phyloP scores from a whole-genome alignment of 2,888 invertebrate genomes.

The Ceramica pisi region DNA sequence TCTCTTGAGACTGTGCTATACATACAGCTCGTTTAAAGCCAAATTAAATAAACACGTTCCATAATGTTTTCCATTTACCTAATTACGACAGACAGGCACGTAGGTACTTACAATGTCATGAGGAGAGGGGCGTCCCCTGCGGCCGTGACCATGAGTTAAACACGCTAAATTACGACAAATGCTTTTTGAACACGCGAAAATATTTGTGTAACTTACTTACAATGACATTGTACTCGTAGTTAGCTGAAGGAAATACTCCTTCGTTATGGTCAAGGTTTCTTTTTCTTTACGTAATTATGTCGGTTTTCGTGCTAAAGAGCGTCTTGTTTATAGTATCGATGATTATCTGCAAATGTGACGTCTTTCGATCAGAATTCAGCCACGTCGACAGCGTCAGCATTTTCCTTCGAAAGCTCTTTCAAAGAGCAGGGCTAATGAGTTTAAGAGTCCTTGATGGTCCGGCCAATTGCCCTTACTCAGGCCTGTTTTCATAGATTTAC shows the following conservation, averaged over 20 bases:
- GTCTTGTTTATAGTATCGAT: background rate
- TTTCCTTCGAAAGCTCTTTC: no score
- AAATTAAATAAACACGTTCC: background rate
- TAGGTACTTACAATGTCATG: constrained; percentile 3
- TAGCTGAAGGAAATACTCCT: background rate
- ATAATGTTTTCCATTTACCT: background rate
- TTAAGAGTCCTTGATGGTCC: no score
- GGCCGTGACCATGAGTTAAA: constrained; percentile 16
- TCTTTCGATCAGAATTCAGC: background rate
- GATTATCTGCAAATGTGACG: background rate
- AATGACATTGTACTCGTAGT: no score
- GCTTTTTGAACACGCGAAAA: constrained; percentile 23
- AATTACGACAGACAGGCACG: background rate
- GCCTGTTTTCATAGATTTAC: no score
- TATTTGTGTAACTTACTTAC: background rate
- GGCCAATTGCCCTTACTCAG: no score
- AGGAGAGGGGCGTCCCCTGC: background rate
- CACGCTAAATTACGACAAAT: constrained; percentile 25
- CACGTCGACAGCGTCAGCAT: background rate
- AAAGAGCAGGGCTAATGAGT: background rate
- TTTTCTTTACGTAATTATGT: background rate
- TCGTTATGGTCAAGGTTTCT: constrained; percentile 3
- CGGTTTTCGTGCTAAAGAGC: background rate
- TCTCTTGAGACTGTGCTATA: background rate
- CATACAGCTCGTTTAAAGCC: background rate